phyloP scores from a whole-genome alignment of 1,140 invertebrate genomes.

The Leptopilina clavipes region DNA sequence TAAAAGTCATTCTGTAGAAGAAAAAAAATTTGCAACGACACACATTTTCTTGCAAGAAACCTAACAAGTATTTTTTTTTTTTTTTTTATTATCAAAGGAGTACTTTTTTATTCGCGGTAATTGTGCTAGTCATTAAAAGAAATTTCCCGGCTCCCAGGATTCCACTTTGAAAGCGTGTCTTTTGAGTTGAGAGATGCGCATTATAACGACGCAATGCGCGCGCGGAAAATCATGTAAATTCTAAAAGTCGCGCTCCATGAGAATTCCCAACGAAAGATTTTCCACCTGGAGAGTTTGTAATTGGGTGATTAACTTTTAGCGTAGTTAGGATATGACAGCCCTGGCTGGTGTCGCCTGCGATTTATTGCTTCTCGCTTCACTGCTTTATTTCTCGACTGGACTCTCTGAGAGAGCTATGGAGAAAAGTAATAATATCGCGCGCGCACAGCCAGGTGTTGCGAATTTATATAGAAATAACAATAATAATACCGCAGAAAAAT shows the following conservation, averaged over 20 bases:
- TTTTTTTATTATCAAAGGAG: slow-evolving; percentile 2
- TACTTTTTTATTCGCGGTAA: neutral
- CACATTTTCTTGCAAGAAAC: slow-evolving; percentile 1
- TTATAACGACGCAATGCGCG: neutral
- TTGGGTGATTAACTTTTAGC: slow-evolving; percentile 43
- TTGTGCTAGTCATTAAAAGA: slow-evolving; percentile 12
- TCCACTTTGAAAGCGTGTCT: neutral
- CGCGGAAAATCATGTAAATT: neutral
- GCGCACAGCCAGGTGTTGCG: neutral
- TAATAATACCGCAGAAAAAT: neutral
- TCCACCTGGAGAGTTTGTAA: slow-evolving; percentile 30
- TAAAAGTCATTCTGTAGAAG: no score
- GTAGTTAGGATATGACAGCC: slow-evolving; percentile 36
- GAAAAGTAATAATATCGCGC: neutral
- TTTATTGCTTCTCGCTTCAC: slow-evolving; percentile 22
- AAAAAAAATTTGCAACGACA: neutral
- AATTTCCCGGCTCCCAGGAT: neutral
- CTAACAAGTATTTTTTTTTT: slow-evolving; percentile 2
- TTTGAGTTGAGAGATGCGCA: neutral
- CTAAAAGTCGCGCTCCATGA: slow-evolving; percentile 8
- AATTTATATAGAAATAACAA: slow-evolving; percentile 8
- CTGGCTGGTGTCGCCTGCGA: slow-evolving; percentile 12
- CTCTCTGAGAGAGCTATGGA: no score
- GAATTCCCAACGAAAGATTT: slow-evolving; percentile 14
- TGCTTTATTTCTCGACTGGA: no score